Base-by-base conservation (phyloP, 2,797 vertebrate genomes). In the Enteromius paludinosus region DNA sequence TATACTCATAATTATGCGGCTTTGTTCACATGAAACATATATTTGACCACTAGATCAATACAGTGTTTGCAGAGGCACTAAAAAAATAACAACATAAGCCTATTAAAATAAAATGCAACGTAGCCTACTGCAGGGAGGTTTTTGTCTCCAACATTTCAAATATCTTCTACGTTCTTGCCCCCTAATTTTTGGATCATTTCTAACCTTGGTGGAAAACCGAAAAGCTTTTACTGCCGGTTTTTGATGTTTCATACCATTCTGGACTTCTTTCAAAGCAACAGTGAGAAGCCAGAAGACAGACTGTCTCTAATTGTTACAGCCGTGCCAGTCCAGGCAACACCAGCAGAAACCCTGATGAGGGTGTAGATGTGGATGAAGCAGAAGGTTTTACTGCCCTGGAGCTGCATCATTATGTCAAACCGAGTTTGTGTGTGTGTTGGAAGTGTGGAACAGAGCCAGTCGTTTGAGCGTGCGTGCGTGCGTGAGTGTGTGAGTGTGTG, bases 321-420 rank as follows among this genome's bases (percentile, higher is more conserved):
- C 33, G 33, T 71, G 65, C 66, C 73, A 85, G 83, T 59, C 69
- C 69, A 79, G 75, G 49, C 79, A 85, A 72, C 62, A 66, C 75
- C 80, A 73, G 20, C 69, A 83, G 64, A 64, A 62, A 77, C 20
- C 28, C 43, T 61, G 52, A 74, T 52, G 61, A 85, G 72, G 66
- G 81, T 79, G 69, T 74, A 76, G 49, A 81, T 82, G 69, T 52
- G 71, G 64, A 79, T 84, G 64, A 79, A 74, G 61, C 68, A 52
- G 41, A 62, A 59, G 75, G 71, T 59, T 69, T 83, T 61, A 33
- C 52, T 79, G 85, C 78, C 79, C 78, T 45, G 35, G 71, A 86
- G 82, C 78, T 49, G 41, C 59, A 75, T 66, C 74, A 77, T 81
- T 78, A 65, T 54, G 54, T 35, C 38, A 78, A 78, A 38, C 76